A percentile compares a stretch with the other conserved stretches of the same genome.
Conservation (phyloP, 30 jellyfish, hydroid and myxozoan genomes). For the Cassiopea xamachana region DNA sequence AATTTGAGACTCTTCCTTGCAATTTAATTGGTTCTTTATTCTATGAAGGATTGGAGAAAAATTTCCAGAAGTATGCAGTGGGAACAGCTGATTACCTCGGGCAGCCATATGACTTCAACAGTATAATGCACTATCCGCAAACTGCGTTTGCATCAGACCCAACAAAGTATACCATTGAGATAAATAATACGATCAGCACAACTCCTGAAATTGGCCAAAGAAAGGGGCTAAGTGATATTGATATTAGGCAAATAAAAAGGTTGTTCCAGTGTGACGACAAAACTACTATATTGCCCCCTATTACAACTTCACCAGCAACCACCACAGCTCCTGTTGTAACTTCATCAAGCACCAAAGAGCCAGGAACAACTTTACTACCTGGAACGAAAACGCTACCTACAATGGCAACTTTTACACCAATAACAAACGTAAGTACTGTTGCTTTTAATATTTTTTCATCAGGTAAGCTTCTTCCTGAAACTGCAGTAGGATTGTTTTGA, state of each 20-base stretch:
- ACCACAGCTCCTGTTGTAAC: constrained; percentile 13
- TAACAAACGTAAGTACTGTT: constrained; percentile 3
- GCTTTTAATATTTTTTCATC: too few species aligned
- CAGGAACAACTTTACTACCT: constrained; percentile 6
- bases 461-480: too few species aligned
- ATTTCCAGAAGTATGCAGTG: constrained; percentile 65
- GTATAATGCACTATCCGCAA: constrained; percentile 80
- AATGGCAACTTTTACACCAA: constrained; percentile 21
- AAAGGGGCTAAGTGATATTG: constrained; percentile 75
- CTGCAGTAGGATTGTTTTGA: too few species aligned
- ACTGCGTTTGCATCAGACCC: constrained; percentile 55
- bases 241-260: constrained; percentile 51
- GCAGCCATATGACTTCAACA: constrained; percentile 69
- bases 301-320: constrained; percentile 23
- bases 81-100: constrained; percentile 75
- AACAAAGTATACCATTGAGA: constrained; percentile 26
- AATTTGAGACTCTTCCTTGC: too few species aligned
- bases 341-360: constrained; percentile 6
- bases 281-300: constrained; percentile 5
- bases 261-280: constrained; percentile 56
- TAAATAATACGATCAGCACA: neutral
- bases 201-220: constrained; percentile 64
- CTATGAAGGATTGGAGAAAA: constrained; percentile 59
- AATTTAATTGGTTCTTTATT: too few species aligned
- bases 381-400: constrained; percentile 1